These are phyloP conservation scores for Amazonetta brasiliensis DNA, from an alignment of 2,797 vertebrate genomes.

Conservation along the genomic window DNA sequence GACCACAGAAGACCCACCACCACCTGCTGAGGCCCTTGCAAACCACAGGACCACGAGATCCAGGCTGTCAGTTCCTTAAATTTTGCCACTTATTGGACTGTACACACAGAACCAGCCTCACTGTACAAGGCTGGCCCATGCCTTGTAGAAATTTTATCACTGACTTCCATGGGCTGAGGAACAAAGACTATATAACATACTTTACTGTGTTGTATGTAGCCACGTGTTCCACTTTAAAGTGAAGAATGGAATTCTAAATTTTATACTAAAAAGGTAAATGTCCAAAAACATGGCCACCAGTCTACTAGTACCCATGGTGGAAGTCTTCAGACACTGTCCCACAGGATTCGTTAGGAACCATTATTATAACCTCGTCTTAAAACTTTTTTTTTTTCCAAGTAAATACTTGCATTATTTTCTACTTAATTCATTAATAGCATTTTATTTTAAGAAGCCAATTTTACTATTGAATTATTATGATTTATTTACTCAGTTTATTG, in stretches of 20 bases:
- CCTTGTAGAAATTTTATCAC: neutral
- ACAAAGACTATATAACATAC: neutral
- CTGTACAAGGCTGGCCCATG: neutral
- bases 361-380: neutral
- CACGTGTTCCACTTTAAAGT: neutral
- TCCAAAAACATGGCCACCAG: neutral
- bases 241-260: neutral
- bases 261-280: neutral
- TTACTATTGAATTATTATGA: slow-evolving; percentile 17
- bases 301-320: neutral
- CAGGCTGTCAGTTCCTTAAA: neutral
- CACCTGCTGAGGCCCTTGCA: neutral
- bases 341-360: neutral
- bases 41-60: fast-evolving
- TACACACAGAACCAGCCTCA: slow-evolving; percentile 26
- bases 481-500: slow-evolving; percentile 27
- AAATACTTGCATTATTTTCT: slow-evolving; percentile 45
- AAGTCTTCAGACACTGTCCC: neutral
- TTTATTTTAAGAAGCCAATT: slow-evolving; percentile 55
- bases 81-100: neutral
- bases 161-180: neutral
- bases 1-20: slow-evolving; percentile 11
- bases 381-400: slow-evolving; percentile 15
- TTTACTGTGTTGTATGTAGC: fast-evolving
- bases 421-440: neutral